These are phyloP conservation scores for Merluccius polli DNA, from an alignment of 2,797 vertebrate genomes.

Conservation along the genomic window DNA sequence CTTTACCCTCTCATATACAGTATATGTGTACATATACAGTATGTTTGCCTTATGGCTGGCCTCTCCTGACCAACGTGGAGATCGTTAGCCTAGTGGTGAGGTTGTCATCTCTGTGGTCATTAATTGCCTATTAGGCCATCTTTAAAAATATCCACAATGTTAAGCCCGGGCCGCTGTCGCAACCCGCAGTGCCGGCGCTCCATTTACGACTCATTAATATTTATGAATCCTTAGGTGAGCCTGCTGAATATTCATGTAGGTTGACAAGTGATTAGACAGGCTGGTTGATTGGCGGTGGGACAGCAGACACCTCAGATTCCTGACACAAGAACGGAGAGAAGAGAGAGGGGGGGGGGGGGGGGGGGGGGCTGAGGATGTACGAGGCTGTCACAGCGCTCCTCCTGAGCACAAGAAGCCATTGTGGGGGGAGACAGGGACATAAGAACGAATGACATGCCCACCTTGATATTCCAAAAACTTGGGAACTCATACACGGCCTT, in stretches of 20 bases:
- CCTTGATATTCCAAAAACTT: too few species aligned
- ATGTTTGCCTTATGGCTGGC: background rate
- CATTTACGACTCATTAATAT: conserved; percentile 59
- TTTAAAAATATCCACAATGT: conserved; percentile 40
- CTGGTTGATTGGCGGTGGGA: conserved; percentile 46
- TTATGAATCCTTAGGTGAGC: conserved; percentile 50
- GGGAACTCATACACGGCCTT: too few species aligned
- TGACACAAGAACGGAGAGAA: background rate
- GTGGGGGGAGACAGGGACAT: too few species aligned
- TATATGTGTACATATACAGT: conserved; percentile 14
- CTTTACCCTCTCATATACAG: background rate
- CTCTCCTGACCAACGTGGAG: conserved; percentile 29
- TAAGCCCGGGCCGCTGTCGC: conserved; percentile 26
- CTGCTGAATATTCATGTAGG: conserved; percentile 57
- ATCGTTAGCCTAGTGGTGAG: conserved; percentile 31
- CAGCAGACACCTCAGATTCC: conserved; percentile 5
- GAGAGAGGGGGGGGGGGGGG: conserved; percentile 5
- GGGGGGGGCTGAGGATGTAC: background rate
- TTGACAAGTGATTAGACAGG: conserved; percentile 47
- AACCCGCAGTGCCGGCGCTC: conserved; percentile 33
- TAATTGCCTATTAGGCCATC: conserved; percentile 36
- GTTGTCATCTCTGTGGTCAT: conserved; percentile 48
- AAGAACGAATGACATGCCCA: too few species aligned
- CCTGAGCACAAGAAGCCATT: background rate
- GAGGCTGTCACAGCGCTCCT: background rate